Base-by-base conservation (phyloP, 2,888 invertebrate species). In the Fabriciana adippe region DNA sequence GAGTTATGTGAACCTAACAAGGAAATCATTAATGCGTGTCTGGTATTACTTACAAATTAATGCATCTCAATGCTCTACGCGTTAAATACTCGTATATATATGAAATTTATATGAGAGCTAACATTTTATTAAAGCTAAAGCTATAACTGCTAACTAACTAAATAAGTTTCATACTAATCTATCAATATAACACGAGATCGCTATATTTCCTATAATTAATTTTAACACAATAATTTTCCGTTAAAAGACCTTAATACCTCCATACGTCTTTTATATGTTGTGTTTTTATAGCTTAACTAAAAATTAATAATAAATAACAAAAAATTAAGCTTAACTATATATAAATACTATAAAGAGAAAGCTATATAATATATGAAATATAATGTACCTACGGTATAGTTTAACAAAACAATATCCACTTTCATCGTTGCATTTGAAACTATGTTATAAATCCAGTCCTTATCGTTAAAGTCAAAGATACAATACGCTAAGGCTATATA, bases 401-500 rank as follows among this genome's bases (percentile, higher is more conserved):
- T 5, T 31, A 59, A 6, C 26, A 59, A 47, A 59, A 48, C 59
- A 35, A 53, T 51, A 18, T 61, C 51, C 61, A 61, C 61, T 61
- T 61, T 61, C 61, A 41, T 61, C 21, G 51, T 41, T 41, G 51
- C 15, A 61, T 41, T 53, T 51, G 59, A 59, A 48, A 59, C 59
- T 26, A 59, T 59, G 59, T 59, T 59, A 48, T 48, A 59, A 59
- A 59, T 59, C 59, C 26, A 59, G 31, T 48, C 31, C 48, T 18
- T 41, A 61, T 61, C 61, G 51, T 61, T 64, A 55, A n/a, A 64
- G 48, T 59, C 31, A 48, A 54, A 53, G 47, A 66, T 47, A 60
- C 55, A 59, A 66, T 55, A 55, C 54, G 66, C 50, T 55, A 41
- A 60, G 48, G 55, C 60, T 61, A 61, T 60, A 71, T 63, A 71